Base-by-base conservation (phyloP, 2,113 vertebrate genomes). In the Hippoglossus stenolepis region DNA sequence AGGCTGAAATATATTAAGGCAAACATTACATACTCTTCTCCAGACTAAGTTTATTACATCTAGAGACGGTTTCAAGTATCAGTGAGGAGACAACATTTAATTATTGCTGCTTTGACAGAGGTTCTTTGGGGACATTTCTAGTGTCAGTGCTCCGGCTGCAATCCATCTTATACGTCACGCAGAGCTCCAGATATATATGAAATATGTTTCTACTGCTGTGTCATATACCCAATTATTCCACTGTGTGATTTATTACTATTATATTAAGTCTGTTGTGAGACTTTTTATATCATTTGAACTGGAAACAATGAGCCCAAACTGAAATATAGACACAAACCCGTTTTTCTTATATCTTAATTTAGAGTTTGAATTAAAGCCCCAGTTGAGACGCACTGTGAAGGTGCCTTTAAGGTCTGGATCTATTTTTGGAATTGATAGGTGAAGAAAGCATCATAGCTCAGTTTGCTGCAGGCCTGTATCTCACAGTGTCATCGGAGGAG, bases 401-500 rank as follows among this genome's bases (percentile, higher is more conserved):
- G 64, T 24, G 45, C 45, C 61, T 80, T 72, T 21, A n/a, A 79
- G 17, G 45, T 59, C 62, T 68, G 59, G n/a, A 17, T 69, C 21
- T n/a, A 54, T 54, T 54, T 54, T 54, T 8, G 20, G 63, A 81
- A 64, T 9, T 47, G 68, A 60, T 63, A 70, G 63, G 66, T 72
- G 61, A 82, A 75, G 59, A 72, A 51, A 65, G 65, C 45, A 9
- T 71, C 49, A 54, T 9, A 51, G 54, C 67, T 75, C 77, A 73
- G 28, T 84, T 86, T 81, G 23, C n/a, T 65, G 59, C 51, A 51
- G 51, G 77, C 68, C 65, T 67, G 13, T 54, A 53, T 75, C 56
- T 51, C 13, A 31, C 75, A 43, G 40, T 67, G 35, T 61, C 54
- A 79, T n/a, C 65, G 68, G 45, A 67, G 71, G 47, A 51, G 47